Evolutionary conservation across 2,797 vertebrate species (phyloP), one percentile per base, ranked within the genome.

Genomic region (Aldrovandia affinis): DNA sequence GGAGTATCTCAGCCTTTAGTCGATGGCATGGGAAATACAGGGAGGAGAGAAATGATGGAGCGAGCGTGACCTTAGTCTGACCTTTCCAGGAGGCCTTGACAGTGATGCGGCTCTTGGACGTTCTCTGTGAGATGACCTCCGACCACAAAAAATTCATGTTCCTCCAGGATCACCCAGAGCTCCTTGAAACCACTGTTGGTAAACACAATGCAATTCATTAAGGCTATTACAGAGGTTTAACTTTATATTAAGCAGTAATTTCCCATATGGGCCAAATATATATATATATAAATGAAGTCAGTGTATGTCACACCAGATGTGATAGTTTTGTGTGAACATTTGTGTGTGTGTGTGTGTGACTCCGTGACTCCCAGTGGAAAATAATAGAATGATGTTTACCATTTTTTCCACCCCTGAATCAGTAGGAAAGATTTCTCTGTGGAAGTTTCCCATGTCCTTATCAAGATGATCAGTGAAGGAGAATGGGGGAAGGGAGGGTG

Each of bases 121-220:
- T 97, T 70, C 96, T 99, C 54, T 99, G 98, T 90, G 97, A 98
- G 91, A 97, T 98, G 96, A 97, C 97, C 0, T 97, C 97, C 0
- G 95, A 94, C 87, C 91, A 85, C 0, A 88, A 89, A 55, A 93
- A 96, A 84, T 96, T 98, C 28, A 92, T 94, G 90, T 94, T 94
- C 82, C 93, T 99, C 0, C 98, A 99, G 88, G 90, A 95, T 70
- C 96, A 94, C 77, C 94, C 97, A 22, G 95, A 95, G 86, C 92
- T 99, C 86, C 93, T 99, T 10, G 92, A 93, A 75, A 91, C 94
- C 55, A 96, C 95, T 63, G 85, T 98, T 63, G 96, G 98, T 99
- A 94, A 95, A 94, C 92, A 63, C 59, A 57, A 28, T 9, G 57
- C 50, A 70, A 7, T 36, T 70, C 18, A 39, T 18, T 18, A 70